Conservation (phyloP, 2,113 vertebrate genomes). For the Phycodurus eques region DNA sequence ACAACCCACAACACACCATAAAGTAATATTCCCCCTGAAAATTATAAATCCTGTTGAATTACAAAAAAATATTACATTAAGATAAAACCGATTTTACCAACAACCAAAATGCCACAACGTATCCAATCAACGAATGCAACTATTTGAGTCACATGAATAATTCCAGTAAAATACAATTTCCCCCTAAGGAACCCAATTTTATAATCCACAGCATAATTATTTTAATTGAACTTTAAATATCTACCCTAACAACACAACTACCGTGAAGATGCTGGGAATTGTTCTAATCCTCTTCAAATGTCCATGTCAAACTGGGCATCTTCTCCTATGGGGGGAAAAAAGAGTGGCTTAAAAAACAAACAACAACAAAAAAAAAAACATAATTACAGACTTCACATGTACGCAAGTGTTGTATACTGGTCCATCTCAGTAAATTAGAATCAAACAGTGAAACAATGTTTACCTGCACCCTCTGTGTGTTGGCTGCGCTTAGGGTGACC, state of each 20-base stretch:
- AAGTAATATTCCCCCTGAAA: neutral
- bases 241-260: neutral
- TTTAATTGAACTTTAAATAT: neutral
- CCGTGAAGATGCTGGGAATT: slow-evolving; percentile 2
- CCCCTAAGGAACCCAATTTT: slow-evolving; percentile 26
- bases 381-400: neutral
- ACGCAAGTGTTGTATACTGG: neutral
- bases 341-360: neutral
- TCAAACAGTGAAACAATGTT: neutral
- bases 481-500: slow-evolving; percentile 45
- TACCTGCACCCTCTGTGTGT: slow-evolving; percentile 65
- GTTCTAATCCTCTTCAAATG: slow-evolving; percentile 58
- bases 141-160: neutral
- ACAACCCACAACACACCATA: neutral
- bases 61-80: slow-evolving; percentile 2
- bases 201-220: neutral
- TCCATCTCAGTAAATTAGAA: neutral
- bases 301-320: slow-evolving; percentile 78
- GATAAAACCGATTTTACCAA: neutral
- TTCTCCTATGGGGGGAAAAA: slow-evolving; percentile 50
- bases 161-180: slow-evolving; percentile 23
- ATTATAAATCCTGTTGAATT: slow-evolving; percentile 7
- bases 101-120: neutral
- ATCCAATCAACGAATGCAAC: neutral
- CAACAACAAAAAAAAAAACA: neutral